phyloP scores from a whole-genome alignment of 1,140 invertebrate species.

The Mactra quadrangularis region DNA sequence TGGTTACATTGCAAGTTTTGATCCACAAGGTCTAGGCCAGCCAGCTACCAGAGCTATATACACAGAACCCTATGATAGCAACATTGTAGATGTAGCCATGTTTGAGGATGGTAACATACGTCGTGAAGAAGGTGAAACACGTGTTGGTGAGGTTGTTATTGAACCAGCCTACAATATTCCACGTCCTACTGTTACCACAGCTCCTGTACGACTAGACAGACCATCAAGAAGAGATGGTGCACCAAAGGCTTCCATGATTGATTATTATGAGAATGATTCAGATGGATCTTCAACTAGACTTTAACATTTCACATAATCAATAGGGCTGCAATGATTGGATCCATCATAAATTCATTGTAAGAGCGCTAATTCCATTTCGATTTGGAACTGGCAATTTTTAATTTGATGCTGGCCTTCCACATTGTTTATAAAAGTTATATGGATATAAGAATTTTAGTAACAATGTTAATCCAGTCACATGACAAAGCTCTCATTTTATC shows the following conservation, averaged over 20 bases:
- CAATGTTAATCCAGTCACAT: no score
- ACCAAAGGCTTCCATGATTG: not conserved
- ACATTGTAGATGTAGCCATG: not conserved
- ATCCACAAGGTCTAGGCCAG: slow-evolving; percentile 5
- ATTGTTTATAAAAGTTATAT: no score
- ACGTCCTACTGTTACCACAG: not conserved
- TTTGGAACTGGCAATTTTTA: no score
- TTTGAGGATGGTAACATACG: not conserved
- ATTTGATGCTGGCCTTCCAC: no score
- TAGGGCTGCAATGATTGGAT: no score
- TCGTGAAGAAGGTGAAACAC: not conserved
- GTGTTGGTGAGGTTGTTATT: not conserved
- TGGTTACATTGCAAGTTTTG: not conserved
- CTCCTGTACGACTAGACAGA: not conserved
- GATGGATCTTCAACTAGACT: no score
- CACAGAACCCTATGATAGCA: not conserved
- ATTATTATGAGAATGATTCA: slow-evolving; percentile 16
- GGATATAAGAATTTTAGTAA: no score
- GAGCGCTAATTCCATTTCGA: no score
- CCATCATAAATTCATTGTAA: no score
- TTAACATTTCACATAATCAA: no score
- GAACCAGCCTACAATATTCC: slow-evolving; percentile 1
- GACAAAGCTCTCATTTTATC: no score
- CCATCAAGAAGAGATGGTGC: not conserved
- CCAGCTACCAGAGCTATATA: not conserved